Percentiles rank a stretch among this genome's conserved stretches.
phyloP scores from a whole-genome alignment of 2,113 vertebrate genomes.

The Brachyistius frenatus region DNA sequence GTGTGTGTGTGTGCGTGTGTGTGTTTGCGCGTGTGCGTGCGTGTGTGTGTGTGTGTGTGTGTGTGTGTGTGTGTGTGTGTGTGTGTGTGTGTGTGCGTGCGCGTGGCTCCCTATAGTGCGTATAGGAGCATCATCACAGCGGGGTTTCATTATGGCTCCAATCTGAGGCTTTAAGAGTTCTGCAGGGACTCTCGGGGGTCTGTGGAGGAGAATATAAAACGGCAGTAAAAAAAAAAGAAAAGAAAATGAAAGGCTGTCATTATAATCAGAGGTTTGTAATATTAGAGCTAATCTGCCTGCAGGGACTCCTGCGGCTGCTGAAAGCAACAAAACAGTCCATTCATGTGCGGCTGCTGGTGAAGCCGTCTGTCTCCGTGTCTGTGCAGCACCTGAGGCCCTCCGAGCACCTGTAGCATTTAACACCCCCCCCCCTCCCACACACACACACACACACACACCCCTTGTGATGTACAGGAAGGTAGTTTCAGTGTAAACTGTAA shows the following conservation, averaged over 20 bases:
- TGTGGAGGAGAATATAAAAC: conserved; percentile 25
- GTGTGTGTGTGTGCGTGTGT: no score
- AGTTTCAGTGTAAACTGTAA: conserved; percentile 32
- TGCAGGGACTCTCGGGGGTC: conserved; percentile 29
- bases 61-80: no score
- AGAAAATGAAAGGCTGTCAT: background rate
- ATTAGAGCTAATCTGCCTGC: conserved; percentile 45
- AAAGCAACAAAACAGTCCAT: conserved; percentile 28
- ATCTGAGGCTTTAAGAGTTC: conserved; percentile 24
- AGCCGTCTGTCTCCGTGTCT: background rate
- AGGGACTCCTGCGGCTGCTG: conserved; percentile 14
- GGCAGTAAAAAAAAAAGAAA: conserved; percentile 13
- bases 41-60: no score
- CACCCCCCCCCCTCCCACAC: background rate
- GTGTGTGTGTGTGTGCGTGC: background rate
- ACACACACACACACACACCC: no score
- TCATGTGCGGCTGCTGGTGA: background rate
- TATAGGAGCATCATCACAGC: conserved; percentile 17
- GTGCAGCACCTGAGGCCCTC: conserved; percentile 38
- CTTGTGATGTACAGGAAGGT: background rate
- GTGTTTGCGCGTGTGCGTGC: no score
- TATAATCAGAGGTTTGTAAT: conserved; percentile 36
- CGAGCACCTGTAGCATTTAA: conserved; percentile 66
- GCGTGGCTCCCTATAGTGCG: conserved; percentile 18
- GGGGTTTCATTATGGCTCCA: conserved; percentile 33